Conservation (phyloP, 1,140 invertebrate species). For the Branchinecta lindahli region DNA sequence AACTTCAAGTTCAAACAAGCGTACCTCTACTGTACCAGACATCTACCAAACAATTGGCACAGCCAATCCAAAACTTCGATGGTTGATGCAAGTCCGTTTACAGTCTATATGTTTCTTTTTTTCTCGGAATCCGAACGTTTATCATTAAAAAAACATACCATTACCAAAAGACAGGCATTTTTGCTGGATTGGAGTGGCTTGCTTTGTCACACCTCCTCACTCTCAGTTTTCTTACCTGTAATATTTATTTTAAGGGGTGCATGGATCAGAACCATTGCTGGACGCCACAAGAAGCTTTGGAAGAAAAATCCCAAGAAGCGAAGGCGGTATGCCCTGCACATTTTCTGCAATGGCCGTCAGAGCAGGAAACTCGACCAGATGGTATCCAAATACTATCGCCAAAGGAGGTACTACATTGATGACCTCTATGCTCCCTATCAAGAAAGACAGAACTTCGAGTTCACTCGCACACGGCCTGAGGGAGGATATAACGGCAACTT, state of each 20-base stretch:
- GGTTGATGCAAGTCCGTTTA: too few species aligned
- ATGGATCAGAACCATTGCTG: neutral
- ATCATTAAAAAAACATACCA: too few species aligned
- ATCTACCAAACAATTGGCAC: too few species aligned
- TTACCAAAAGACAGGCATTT: too few species aligned
- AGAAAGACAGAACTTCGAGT: neutral
- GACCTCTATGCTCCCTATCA: neutral
- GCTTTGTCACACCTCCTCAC: too few species aligned
- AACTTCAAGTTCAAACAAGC: too few species aligned
- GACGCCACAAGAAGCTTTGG: neutral
- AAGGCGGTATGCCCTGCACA: neutral
- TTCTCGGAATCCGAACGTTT: too few species aligned
- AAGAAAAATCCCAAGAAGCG: neutral
- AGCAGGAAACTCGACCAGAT: neutral
- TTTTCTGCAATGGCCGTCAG: neutral
- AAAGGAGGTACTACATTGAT: neutral
- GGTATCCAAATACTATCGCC: neutral
- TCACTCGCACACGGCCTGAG: neutral
- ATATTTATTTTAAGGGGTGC: neutral
- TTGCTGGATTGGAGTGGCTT: too few species aligned
- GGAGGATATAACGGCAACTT: neutral
- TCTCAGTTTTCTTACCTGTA: neutral
- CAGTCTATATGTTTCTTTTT: too few species aligned
- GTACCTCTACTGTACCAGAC: too few species aligned
- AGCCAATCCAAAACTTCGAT: too few species aligned